These are phyloP conservation scores for Synanthedon formicaeformis DNA, from an alignment of 2,888 invertebrate genomes.

Conservation along the genomic window DNA sequence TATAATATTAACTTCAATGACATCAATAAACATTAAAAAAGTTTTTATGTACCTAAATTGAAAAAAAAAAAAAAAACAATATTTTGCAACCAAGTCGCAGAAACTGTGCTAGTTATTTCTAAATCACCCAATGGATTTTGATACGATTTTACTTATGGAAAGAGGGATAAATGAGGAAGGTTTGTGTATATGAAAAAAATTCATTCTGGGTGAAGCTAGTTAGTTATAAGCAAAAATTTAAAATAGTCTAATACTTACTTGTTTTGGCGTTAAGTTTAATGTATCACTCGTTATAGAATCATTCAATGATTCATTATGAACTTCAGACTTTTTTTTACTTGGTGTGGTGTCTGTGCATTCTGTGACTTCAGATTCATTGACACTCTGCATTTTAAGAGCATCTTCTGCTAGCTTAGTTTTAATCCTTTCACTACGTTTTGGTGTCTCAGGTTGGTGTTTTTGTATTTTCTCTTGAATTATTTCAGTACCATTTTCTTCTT, in stretches of 20 bases:
- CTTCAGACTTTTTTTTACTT: conserved; percentile 19
- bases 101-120: too few relatives aligned
- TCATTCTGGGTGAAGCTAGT: too few relatives aligned
- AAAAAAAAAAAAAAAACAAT: too few relatives aligned
- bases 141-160: too few relatives aligned
- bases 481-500: neutral
- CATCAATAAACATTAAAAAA: too few relatives aligned
- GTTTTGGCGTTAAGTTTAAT: conserved; percentile 48
- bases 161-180: too few relatives aligned
- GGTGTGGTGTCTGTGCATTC: conserved; percentile 32
- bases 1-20: neutral
- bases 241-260: conserved; percentile 22
- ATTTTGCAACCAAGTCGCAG: too few relatives aligned
- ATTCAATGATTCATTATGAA: conserved; percentile 7
- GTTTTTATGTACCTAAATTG: too few relatives aligned
- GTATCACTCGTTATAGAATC: conserved; percentile 10
- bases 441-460: conserved; percentile 15
- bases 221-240: neutral
- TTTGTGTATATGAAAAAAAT: too few relatives aligned
- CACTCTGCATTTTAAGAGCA: conserved; percentile 23
- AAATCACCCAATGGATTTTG: too few relatives aligned
- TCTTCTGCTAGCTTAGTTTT: conserved; percentile 27
- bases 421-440: conserved; percentile 34
- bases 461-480: neutral
- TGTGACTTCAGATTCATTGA: conserved; percentile 33